These are phyloP conservation scores for Lordiphosa clarofinis DNA, from an alignment of 1,140 invertebrate genomes.

Conservation along the genomic window DNA sequence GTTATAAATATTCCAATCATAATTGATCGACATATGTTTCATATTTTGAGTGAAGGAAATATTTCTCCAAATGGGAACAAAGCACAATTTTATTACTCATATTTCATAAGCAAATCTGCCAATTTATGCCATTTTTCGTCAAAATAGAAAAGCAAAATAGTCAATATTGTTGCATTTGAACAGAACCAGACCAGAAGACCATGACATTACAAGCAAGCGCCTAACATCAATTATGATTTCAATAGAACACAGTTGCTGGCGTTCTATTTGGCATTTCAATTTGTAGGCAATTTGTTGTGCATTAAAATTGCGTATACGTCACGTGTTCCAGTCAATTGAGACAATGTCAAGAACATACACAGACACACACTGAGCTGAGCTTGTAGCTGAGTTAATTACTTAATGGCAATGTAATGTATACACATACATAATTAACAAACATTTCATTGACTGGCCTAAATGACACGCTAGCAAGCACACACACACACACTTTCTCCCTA, in stretches of 20 bases:
- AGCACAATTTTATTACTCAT: too few relatives aligned
- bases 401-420: constrained; percentile 73
- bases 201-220: too few relatives aligned
- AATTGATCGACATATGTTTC: too few relatives aligned
- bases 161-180: not conserved
- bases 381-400: constrained; percentile 68
- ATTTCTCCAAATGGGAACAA: too few relatives aligned
- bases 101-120: too few relatives aligned
- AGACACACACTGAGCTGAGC: constrained; percentile 31
- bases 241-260: constrained; percentile 8
- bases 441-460: constrained; percentile 70
- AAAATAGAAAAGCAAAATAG: too few relatives aligned
- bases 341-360: constrained; percentile 15
- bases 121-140: too few relatives aligned
- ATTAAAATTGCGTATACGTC: constrained; percentile 49
- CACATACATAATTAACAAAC: constrained; percentile 74
- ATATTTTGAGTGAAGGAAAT: too few relatives aligned
- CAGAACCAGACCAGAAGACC: too few relatives aligned
- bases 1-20: too few relatives aligned
- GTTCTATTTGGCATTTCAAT: constrained; percentile 41
- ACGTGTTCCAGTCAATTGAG: constrained; percentile 23
- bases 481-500: constrained; percentile 24
- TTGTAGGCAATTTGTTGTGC: constrained; percentile 44
- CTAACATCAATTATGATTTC: not conserved
- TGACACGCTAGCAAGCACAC: constrained; percentile 24